Percentiles rank a stretch among this genome's conserved stretches.
Evolutionary conservation across 23 tunicate genomes (phyloP).

Genomic region (Botrylloides violaceus): DNA sequence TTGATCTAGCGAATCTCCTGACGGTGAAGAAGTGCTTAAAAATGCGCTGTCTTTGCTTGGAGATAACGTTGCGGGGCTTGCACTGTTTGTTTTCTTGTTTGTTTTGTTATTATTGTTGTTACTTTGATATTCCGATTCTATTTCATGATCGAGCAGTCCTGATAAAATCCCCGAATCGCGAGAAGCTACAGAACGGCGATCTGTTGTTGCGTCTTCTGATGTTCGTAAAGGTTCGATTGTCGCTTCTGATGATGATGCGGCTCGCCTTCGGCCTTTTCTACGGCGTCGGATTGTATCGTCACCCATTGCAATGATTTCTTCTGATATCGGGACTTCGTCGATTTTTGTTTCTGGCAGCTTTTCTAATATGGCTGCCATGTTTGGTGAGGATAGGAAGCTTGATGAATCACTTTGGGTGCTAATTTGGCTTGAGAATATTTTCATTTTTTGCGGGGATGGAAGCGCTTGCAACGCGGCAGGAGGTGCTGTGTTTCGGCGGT

Average conservation of each 20-base stretch:
- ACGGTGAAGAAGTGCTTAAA: neutral
- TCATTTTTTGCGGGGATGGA: slow-evolving; percentile 11
- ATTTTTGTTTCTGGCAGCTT: slow-evolving; percentile 24
- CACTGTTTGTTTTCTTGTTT: neutral
- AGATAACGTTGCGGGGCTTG: neutral
- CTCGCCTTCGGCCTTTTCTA: slow-evolving; percentile 45
- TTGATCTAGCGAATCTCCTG: slow-evolving; percentile 7
- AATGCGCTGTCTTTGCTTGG: slow-evolving; percentile 7
- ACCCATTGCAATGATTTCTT: slow-evolving; percentile 22
- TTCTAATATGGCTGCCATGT: slow-evolving; percentile 2
- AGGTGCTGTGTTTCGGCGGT: slow-evolving; percentile 22
- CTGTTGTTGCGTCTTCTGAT: slow-evolving; percentile 7
- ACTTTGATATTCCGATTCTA: slow-evolving; percentile 16
- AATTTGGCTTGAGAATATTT: neutral
- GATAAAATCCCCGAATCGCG: slow-evolving; percentile 90
- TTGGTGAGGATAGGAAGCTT: neutral
- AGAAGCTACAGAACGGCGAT: slow-evolving; percentile 37
- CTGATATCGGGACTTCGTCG: slow-evolving; percentile 14
- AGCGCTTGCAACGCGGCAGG: slow-evolving; percentile 11
- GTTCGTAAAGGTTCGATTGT: slow-evolving; percentile 12
- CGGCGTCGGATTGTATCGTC: slow-evolving; percentile 76
- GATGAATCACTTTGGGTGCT: neutral
- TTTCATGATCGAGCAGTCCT: slow-evolving; percentile 40
- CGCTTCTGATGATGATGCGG: slow-evolving; percentile 4
- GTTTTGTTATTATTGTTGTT: slow-evolving; percentile 45